A percentile compares a stretch with the other conserved stretches of the same genome.
Evolutionary conservation across 2,797 vertebrate species (phyloP).

Genomic region (Channa striata): DNA sequence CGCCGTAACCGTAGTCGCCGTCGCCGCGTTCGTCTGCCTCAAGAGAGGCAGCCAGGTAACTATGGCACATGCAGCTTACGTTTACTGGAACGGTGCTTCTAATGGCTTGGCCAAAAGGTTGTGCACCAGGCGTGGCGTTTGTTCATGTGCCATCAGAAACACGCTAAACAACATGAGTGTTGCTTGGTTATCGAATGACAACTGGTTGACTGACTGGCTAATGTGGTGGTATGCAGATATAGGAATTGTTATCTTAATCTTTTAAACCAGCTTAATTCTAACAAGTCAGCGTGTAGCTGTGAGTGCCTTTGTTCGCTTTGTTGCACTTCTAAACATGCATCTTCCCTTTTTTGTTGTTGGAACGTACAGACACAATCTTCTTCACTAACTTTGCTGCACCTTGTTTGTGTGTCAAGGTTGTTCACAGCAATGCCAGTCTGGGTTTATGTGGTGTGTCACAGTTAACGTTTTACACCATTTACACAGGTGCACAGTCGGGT

Average conservation of each 20-base stretch:
- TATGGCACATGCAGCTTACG: conserved; percentile 70
- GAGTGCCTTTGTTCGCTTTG: not conserved
- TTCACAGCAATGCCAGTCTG: not conserved
- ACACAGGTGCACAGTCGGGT: not conserved
- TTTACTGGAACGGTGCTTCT: conserved; percentile 7
- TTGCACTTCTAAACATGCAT: conserved; percentile 4
- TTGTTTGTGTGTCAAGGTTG: conserved; percentile 6
- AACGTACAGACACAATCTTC: not conserved
- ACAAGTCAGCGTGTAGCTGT: not conserved
- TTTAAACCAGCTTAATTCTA: conserved; percentile 9
- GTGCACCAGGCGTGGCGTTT: conserved; percentile 15
- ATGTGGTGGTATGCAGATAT: too few relatives aligned
- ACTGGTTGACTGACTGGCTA: not conserved
- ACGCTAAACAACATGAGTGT: conserved; percentile 20
- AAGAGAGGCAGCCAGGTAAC: conserved; percentile 99
- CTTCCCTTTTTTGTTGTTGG: not conserved
- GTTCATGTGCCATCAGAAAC: conserved; percentile 27
- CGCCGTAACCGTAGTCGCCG: conserved; percentile 98
- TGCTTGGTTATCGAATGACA: conserved; percentile 9
- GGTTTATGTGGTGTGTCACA: not conserved
- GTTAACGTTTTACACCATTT: conserved; percentile 1
- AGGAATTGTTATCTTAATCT: not conserved
- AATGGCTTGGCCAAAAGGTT: conserved; percentile 29
- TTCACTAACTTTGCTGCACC: conserved; percentile 4
- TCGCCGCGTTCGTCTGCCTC: conserved; percentile 92